A percentile compares a stretch with the other conserved stretches of the same genome.
Evolutionary conservation across 1,140 invertebrate species (phyloP).

Genomic region (Diabrotica undecimpunctata): DNA sequence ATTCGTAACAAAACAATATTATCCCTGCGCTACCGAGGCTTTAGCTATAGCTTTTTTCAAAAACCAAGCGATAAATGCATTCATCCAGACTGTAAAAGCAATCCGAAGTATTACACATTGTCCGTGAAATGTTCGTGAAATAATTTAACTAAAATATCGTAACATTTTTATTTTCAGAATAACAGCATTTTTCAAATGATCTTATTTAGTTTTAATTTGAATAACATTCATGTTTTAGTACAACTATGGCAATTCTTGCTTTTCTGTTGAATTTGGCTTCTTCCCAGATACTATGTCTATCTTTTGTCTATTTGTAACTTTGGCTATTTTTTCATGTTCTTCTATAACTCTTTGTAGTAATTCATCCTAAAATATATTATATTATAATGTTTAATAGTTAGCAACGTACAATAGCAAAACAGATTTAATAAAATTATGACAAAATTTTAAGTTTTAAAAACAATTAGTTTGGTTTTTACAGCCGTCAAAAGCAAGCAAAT

Average conservation of each 20-base stretch:
- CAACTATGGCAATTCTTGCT: too few relatives aligned
- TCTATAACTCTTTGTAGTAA: constrained; percentile 55
- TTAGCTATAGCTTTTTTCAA: too few relatives aligned
- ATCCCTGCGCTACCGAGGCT: too few relatives aligned
- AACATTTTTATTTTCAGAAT: background rate
- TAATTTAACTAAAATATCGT: background rate
- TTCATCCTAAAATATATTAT: constrained; percentile 53
- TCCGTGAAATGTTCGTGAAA: constrained; percentile 81
- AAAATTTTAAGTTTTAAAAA: too few relatives aligned
- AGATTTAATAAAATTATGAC: too few relatives aligned
- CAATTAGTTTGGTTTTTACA: too few relatives aligned
- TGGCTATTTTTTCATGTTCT: constrained; percentile 55
- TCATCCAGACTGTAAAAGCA: constrained; percentile 77
- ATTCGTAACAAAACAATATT: too few relatives aligned
- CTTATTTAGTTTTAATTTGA: background rate
- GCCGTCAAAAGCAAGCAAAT: too few relatives aligned
- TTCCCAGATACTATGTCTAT: background rate
- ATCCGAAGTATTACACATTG: constrained; percentile 82
- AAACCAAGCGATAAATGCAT: constrained; percentile 73
- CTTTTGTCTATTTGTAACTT: background rate
- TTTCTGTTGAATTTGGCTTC: too few relatives aligned
- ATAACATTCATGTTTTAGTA: too few relatives aligned
- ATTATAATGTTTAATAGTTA: background rate
- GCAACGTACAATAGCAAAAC: too few relatives aligned
- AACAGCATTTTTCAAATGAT: background rate